Percentiles rank a stretch among this genome's conserved stretches.
Conservation (phyloP, 2,888 invertebrate genomes). For the Anagyrus pseudococci region DNA sequence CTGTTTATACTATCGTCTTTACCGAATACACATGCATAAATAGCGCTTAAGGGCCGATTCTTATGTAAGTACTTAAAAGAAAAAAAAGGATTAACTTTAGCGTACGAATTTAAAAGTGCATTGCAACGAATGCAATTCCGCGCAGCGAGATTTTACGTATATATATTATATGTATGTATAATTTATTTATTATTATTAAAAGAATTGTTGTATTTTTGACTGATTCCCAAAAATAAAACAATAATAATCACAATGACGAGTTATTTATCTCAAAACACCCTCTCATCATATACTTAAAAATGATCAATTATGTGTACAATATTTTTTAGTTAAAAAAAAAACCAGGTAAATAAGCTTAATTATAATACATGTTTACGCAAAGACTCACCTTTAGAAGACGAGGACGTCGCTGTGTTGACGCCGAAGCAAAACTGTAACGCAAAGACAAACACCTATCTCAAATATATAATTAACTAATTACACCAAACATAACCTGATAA, state of each 20-base stretch:
- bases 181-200: constrained; percentile 30
- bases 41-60: constrained; percentile 9
- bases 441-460: no score
- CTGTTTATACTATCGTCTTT: constrained; percentile 17
- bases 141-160: constrained; percentile 23
- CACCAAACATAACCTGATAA: no score
- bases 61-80: constrained; percentile 33
- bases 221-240: constrained; percentile 34
- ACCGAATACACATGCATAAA: not conserved
- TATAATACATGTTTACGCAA: no score
- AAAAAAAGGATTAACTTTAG: not conserved
- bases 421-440: no score
- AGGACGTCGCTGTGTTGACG: no score
- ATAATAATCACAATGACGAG: constrained; percentile 26
- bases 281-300: no score
- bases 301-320: no score
- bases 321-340: no score
- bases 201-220: constrained; percentile 37
- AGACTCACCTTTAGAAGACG: no score
- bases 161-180: constrained; percentile 8
- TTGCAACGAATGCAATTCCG: constrained; percentile 29
- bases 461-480: no score
- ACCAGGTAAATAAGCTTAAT: no score
- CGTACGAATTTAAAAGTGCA: not conserved
- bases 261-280: no score